Conservation (phyloP, 2,113 vertebrate genomes). For the Neodon shergylaensis region DNA sequence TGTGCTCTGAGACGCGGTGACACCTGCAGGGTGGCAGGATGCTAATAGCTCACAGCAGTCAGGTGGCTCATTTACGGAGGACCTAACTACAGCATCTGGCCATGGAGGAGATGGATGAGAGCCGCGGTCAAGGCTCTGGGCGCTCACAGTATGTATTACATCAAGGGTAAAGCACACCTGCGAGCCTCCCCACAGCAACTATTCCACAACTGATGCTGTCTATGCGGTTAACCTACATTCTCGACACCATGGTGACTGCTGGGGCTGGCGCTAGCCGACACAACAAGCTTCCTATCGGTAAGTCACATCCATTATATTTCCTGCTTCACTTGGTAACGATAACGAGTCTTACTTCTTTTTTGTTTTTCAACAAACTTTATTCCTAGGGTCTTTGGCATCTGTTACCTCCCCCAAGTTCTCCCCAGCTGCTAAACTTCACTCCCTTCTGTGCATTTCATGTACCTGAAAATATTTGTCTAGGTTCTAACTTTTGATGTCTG, state of each 20-base stretch:
- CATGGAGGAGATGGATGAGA: background rate
- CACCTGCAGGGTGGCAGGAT: background rate
- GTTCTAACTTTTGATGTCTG: background rate
- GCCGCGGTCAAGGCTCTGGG: background rate
- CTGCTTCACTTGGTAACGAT: background rate
- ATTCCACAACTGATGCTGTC: too few relatives aligned
- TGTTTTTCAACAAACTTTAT: background rate
- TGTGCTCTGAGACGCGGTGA: too few relatives aligned
- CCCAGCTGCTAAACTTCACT: background rate
- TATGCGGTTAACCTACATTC: background rate
- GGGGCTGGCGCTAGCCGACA: too few relatives aligned
- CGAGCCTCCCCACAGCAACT: background rate
- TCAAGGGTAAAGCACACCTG: background rate
- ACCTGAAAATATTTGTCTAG: accelerated
- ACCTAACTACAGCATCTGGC: background rate
- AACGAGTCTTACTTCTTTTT: background rate
- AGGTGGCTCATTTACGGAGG: background rate
- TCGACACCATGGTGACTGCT: background rate
- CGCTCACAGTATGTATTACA: background rate
- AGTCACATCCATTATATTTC: too few relatives aligned
- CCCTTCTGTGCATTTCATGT: accelerated
- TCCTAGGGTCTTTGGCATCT: background rate
- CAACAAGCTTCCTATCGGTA: too few relatives aligned
- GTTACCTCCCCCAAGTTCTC: too few relatives aligned
- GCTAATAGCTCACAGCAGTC: background rate